Base-by-base conservation (phyloP, 2,888 invertebrate genomes). In the Eulithis testata region DNA sequence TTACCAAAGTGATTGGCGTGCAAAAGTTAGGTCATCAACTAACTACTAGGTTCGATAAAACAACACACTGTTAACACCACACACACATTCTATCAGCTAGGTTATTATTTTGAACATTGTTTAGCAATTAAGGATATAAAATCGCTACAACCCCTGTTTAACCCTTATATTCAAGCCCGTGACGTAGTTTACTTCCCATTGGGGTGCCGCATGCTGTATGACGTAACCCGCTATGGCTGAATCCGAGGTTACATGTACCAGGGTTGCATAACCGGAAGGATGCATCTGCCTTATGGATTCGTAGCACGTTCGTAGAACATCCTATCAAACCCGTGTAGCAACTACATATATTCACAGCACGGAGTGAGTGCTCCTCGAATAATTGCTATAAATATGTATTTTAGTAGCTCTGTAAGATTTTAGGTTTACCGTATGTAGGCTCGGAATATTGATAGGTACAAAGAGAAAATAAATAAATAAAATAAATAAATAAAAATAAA, bases 171-270 rank as follows among this genome's bases (percentile, higher is more conserved):
- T 9, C 40, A 40, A 14, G 8, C 43, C 54, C 14, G 57, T 66
- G 58, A 61, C 61, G 59, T 75, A 53, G 63, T 43, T 55, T 36
- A 50, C 40, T 43, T 36, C 51, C 43, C 27, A 69, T 68, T 69
- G 71, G 74, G 58, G 64, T 63, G 68, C 43, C 60, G 66, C 31
- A 31, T 31, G 40, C 40, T 68, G 61, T 49, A 73, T 86, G 85
- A 85, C 84, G 86, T 82, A 75, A 71, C 71, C 73, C 75, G 77
- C 76, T 72, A 74, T 78, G 80, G 76, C 76, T 83, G 73, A 77
- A 74, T 75, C 78, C 79, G 79, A 79, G 77, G 77, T 77, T 80
- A 77, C 73, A 65, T 66, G 68, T 75, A 83, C 82, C 65, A 81
- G 79, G 79, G 50, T 11, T 59, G 7, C 77, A 83, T 70, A 73